These are phyloP conservation scores for Parauchenoglanis ngamensis DNA, from an alignment of 2,797 vertebrate species.

Conservation along the genomic window DNA sequence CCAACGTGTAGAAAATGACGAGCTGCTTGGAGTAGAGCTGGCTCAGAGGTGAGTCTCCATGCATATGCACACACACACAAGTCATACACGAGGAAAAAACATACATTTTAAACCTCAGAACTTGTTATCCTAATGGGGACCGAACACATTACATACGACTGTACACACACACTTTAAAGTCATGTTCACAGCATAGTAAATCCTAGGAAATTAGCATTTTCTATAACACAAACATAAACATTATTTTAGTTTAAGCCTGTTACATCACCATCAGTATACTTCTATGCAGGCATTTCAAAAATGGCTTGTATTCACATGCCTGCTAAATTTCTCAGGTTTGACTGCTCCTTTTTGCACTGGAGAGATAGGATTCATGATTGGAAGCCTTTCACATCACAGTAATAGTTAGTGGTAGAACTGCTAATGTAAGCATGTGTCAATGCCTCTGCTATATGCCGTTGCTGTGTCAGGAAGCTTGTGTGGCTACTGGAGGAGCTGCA, in stretches of 20 bases:
- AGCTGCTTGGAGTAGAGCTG: slow-evolving; percentile 69
- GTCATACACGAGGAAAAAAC: neutral
- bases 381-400: neutral
- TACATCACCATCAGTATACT: neutral
- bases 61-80: neutral
- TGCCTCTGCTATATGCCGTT: neutral
- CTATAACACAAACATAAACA: neutral
- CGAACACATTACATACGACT: neutral
- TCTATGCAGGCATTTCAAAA: neutral
- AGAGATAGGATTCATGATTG: neutral
- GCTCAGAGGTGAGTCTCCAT: slow-evolving; percentile 76
- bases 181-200: neutral
- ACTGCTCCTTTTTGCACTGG: no score
- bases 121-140: neutral
- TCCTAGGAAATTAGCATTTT: neutral
- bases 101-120: neutral
- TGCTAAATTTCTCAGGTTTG: neutral
- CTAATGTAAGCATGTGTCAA: slow-evolving; percentile 10
- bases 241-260: neutral
- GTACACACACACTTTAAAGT: neutral
- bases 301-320: neutral
- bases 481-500: slow-evolving; percentile 73
- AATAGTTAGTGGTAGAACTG: neutral
- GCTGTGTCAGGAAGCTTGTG: slow-evolving; percentile 44
- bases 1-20: slow-evolving; percentile 70